These are phyloP conservation scores for Pammene fasciana DNA, from an alignment of 2,888 invertebrate genomes.

Conservation along the genomic window DNA sequence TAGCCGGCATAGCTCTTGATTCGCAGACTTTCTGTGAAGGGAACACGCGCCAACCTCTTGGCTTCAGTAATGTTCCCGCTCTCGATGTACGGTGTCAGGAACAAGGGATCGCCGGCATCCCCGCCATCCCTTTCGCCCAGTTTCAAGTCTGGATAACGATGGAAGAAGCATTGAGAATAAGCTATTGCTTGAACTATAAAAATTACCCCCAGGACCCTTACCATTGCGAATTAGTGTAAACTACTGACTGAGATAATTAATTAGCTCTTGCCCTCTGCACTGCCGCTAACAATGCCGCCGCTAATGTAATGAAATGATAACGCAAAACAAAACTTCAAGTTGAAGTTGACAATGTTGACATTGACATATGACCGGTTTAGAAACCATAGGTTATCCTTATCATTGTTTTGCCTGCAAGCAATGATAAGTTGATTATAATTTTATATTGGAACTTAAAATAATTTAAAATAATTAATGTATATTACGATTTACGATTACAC, in stretches of 20 bases:
- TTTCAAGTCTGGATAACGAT: conserved; percentile 67
- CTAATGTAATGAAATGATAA: too few relatives aligned
- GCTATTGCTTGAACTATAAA: conserved; percentile 54
- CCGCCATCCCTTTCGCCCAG: conserved; percentile 62
- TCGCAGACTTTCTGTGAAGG: conserved; percentile 82
- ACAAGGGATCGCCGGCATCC: conserved; percentile 85
- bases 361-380: too few relatives aligned
- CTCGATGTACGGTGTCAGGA: conserved; percentile 89
- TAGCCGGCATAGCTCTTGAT: conserved; percentile 90
- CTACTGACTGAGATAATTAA: not conserved
- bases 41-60: conserved; percentile 79
- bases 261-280: too few relatives aligned
- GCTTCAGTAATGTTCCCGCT: conserved; percentile 87
- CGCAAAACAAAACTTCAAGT: too few relatives aligned
- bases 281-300: too few relatives aligned
- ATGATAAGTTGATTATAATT: too few relatives aligned
- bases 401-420: too few relatives aligned
- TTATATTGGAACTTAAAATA: too few relatives aligned
- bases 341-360: too few relatives aligned
- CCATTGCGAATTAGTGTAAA: conserved; percentile 52
- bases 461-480: too few relatives aligned
- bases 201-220: conserved; percentile 50
- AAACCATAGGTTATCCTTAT: too few relatives aligned
- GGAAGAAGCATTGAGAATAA: conserved; percentile 59
- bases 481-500: too few relatives aligned